Evolutionary conservation across 2,113 vertebrate species (phyloP), one percentile per base, ranked within the genome.

Genomic region (Symphodus melops): DNA sequence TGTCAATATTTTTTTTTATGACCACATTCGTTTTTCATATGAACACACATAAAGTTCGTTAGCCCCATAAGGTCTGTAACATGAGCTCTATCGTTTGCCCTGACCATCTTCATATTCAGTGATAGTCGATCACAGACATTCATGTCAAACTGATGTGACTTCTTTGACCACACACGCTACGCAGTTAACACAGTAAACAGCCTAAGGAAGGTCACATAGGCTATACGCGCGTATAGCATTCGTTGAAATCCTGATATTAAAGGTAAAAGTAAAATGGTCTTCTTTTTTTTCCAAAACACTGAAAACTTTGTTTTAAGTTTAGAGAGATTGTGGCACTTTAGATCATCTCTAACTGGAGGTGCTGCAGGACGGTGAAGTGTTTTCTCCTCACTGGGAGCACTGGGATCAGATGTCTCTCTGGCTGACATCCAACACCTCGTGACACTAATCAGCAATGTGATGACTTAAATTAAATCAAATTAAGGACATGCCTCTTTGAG

Each of bases 401-500:
- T 82, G 76, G 64, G 76, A 83, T 66, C 64, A 73, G 68, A 57
- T 81, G 75, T 55, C 58, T 67, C 66, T 39, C 68, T 91, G 91
- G 87, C 81, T 81, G 62, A 57, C 59, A 60, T 81, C 87, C 90
- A 91, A 78, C 74, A 70, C 64, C 83, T 83, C 77, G 21, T 75
- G 87, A 76, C 80, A 82, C 75, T 78, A 82, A 85, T 84, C 78
- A 83, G 52, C 72, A 86, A 86, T 84, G 75, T 86, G 75, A 90
- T 85, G 77, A 33, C 59, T 79, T 62, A 48, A 72, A 86, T 85
- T 9, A 61, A 84, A 69, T 81, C 36, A 65, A 36, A 78, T 69
- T 23, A 66, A 57, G 10, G 52, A 62, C 51, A 53, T 65, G 44
- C 21, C 14, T 36, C 11, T 66, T 39, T 57, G 3, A 25, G 25